A percentile compares a stretch with the other conserved stretches of the same genome.
These are phyloP conservation scores for Pseudoatta argentina DNA, from an alignment of 1,140 invertebrate species.

Conservation along the genomic window DNA sequence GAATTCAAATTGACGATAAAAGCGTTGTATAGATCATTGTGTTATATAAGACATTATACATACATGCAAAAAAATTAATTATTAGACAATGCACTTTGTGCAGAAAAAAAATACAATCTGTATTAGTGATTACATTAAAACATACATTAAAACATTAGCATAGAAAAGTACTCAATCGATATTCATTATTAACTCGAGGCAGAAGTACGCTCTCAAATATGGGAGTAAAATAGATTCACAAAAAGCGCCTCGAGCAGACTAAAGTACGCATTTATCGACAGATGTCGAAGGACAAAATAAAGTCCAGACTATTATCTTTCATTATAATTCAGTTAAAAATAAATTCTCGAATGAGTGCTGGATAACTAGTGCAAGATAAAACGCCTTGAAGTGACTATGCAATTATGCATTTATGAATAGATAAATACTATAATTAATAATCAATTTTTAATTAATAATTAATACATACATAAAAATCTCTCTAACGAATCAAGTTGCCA, in stretches of 20 bases:
- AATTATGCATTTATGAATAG: slow-evolving; percentile 10
- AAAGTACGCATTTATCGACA: slow-evolving; percentile 29
- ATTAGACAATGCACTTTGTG: neutral
- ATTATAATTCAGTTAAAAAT: slow-evolving; percentile 24
- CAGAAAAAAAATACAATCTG: slow-evolving; percentile 1
- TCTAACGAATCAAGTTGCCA: neutral
- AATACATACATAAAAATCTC: neutral
- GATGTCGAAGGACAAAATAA: slow-evolving; percentile 30
- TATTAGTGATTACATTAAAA: neutral
- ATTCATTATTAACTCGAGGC: slow-evolving; percentile 2
- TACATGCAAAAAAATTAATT: slow-evolving; percentile 26
- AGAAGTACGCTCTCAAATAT: neutral
- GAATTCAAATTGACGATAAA: neutral
- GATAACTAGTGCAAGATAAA: neutral
- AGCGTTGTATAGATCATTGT: neutral
- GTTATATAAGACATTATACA: slow-evolving; percentile 33
- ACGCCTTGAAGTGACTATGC: neutral
- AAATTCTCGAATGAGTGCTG: neutral
- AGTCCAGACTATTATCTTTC: slow-evolving; percentile 17
- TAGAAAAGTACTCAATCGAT: slow-evolving; percentile 12
- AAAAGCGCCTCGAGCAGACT: neutral
- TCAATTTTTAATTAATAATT: neutral
- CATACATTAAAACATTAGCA: neutral
- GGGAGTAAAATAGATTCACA: slow-evolving; percentile 4
- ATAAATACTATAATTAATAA: neutral